phyloP scores from a whole-genome alignment of 2,888 invertebrate species.

The Chaitophorus viminalis region DNA sequence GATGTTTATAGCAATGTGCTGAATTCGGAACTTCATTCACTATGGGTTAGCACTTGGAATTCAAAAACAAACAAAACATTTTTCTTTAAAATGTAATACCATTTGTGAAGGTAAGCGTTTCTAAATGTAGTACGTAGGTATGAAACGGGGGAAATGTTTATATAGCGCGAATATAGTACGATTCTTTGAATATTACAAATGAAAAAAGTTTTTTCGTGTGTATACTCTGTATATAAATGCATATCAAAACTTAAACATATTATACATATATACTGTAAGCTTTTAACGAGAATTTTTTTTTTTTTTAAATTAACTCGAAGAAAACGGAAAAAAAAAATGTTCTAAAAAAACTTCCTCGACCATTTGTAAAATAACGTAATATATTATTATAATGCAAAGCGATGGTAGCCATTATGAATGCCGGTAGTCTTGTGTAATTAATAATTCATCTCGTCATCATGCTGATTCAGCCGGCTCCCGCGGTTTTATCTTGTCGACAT shows the following conservation, averaged over 20 bases:
- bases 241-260: neutral
- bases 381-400: conserved; percentile 27
- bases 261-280: neutral
- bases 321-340: neutral
- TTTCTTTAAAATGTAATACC: no score
- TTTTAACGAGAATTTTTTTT: no score
- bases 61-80: no score
- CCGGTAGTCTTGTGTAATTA: conserved; percentile 20
- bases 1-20: no score
- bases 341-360: neutral
- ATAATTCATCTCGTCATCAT: conserved; percentile 33
- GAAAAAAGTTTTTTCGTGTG: neutral
- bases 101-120: neutral
- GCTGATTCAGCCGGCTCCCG: conserved; percentile 3
- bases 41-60: neutral
- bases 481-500: conserved; percentile 25
- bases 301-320: neutral
- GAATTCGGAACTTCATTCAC: no score
- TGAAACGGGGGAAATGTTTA: no score
- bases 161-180: neutral
- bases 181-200: neutral
- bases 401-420: conserved; percentile 23
- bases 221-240: neutral
- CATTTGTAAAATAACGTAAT: conserved; percentile 22
- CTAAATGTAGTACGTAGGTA: no score